Evolutionary conservation across 2,113 vertebrate genomes (phyloP).

Genomic region (Desmodus rotundus): DNA sequence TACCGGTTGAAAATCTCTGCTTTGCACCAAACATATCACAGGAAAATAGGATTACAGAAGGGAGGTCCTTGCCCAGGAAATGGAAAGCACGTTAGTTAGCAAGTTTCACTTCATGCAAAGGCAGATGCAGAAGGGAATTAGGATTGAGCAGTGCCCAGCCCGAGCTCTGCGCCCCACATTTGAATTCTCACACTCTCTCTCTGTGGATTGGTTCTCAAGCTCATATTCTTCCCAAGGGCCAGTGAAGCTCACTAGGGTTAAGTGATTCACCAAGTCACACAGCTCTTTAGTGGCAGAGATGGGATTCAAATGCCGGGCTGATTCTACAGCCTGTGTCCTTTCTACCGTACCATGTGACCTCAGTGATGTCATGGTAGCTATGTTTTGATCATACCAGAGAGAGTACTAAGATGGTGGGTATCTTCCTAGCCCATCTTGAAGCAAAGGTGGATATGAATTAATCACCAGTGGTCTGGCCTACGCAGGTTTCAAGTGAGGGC

Average conservation of each 20-base stretch:
- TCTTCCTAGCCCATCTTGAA: neutral
- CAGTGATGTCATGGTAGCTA: neutral
- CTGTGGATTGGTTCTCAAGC: neutral
- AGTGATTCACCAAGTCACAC: neutral
- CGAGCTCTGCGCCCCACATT: rapidly evolving
- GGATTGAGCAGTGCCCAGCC: neutral
- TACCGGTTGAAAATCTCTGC: neutral
- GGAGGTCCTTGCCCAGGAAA: neutral
- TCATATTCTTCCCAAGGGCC: neutral
- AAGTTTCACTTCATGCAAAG: rapidly evolving
- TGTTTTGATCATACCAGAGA: neutral
- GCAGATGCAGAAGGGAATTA: rapidly evolving
- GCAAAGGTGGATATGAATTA: neutral
- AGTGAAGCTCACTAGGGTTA: neutral
- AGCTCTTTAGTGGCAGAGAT: neutral
- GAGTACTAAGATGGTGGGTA: neutral
- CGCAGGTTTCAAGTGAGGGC: neutral
- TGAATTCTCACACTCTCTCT: neutral
- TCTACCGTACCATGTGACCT: neutral
- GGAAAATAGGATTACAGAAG: neutral
- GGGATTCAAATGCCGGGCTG: neutral
- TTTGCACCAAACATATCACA: neutral
- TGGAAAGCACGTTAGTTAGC: neutral
- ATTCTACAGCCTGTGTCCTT: neutral
- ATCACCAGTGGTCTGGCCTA: neutral